Conservation (phyloP, 2,113 vertebrate species). For the Melanostigma gelatinosum region DNA sequence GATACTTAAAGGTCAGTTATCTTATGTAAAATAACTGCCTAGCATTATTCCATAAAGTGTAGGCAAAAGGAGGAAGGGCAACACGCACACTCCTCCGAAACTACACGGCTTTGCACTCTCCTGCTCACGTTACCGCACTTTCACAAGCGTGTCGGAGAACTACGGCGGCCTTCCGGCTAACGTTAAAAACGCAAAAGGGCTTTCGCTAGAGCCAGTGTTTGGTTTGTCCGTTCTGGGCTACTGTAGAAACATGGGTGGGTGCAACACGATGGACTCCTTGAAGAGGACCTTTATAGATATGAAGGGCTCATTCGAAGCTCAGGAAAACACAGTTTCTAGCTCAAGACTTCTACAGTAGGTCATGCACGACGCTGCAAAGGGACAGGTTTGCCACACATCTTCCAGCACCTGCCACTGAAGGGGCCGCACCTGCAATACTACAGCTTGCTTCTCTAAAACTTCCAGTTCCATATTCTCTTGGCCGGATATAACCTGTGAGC, state of each 20-base stretch:
- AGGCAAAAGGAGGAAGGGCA: neutral
- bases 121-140: neutral
- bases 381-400: conserved; percentile 1
- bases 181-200: neutral
- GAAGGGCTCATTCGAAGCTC: neutral
- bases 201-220: neutral
- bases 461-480: conserved; percentile 60
- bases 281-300: neutral
- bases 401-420: conserved; percentile 14
- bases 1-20: conserved; percentile 25
- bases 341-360: neutral
- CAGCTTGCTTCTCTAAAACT: conserved; percentile 58
- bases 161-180: neutral
- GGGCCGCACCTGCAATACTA: conserved; percentile 44
- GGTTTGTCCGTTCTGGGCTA: neutral
- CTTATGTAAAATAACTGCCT: conserved; percentile 10
- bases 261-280: neutral
- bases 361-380: conserved; percentile 3
- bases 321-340: too few species aligned
- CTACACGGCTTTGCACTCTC: too few species aligned
- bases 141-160: neutral
- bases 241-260: neutral
- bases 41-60: neutral
- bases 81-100: neutral
- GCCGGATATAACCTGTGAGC: conserved; percentile 51